phyloP scores from a whole-genome alignment of 2,113 vertebrate genomes.

The Elgaria multicarinata region DNA sequence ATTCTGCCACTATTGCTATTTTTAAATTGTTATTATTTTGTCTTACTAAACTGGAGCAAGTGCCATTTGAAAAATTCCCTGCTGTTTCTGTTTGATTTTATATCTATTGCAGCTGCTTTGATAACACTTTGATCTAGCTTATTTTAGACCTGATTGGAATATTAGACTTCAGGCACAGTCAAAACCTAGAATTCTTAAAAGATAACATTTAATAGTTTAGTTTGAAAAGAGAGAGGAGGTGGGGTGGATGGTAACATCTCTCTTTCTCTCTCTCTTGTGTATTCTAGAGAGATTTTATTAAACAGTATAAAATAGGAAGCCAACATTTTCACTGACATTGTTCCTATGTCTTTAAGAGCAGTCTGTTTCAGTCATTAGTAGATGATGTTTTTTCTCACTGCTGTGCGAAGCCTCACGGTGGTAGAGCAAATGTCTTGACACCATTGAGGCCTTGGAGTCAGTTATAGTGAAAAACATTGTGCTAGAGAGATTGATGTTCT shows the following conservation, averaged over 20 bases:
- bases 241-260: background rate
- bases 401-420: background rate
- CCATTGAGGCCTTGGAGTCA: background rate
- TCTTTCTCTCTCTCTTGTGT: background rate
- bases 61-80: conserved; percentile 22
- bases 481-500: background rate
- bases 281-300: conserved; percentile 5
- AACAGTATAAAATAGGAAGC: background rate
- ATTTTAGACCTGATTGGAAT: conserved; percentile 34
- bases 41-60: conserved; percentile 6
- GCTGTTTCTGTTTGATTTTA: conserved; percentile 32
- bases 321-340: background rate
- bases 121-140: conserved; percentile 41
- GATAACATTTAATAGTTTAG: background rate
- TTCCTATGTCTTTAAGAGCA: background rate
- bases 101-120: conserved; percentile 30
- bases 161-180: background rate
- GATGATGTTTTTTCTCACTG: background rate
- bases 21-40: conserved; percentile 23
- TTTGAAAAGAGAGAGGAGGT: background rate
- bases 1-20: conserved; percentile 17
- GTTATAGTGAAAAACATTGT: background rate
- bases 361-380: background rate
- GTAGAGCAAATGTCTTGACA: background rate
- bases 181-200: conserved; percentile 47